Conservation (phyloP, 2,888 invertebrate species). For the Phalera bucephala region DNA sequence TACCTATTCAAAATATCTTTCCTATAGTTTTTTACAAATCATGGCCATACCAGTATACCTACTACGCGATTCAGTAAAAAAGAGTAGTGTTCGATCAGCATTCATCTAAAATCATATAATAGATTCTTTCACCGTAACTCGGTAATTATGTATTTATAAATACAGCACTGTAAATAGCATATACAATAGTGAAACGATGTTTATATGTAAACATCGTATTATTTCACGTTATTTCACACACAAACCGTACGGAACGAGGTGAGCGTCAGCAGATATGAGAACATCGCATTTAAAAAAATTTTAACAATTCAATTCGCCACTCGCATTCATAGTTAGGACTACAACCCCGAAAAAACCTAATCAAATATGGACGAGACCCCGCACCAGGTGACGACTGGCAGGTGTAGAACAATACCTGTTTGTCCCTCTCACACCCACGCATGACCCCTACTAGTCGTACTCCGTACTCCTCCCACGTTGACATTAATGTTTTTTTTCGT, state of each 20-base stretch:
- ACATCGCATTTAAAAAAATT: conserved; percentile 22
- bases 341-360: conserved; percentile 68
- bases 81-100: too few relatives aligned
- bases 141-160: neutral
- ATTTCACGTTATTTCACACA: neutral
- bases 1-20: too few relatives aligned
- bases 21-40: too few relatives aligned
- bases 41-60: too few relatives aligned
- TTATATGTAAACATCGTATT: too few relatives aligned
- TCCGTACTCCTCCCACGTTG: conserved; percentile 39
- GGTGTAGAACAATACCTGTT: conserved; percentile 65
- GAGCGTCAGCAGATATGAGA: neutral
- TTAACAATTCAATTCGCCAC: conserved; percentile 39
- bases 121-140: too few relatives aligned
- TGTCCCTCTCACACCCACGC: conserved; percentile 54
- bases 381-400: conserved; percentile 72
- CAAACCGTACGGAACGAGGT: neutral
- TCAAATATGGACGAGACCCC: conserved; percentile 71
- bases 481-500: conserved; percentile 61
- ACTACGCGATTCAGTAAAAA: too few relatives aligned
- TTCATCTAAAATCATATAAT: too few relatives aligned
- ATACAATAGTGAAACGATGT: too few relatives aligned
- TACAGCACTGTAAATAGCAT: neutral
- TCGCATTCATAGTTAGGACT: conserved; percentile 59
- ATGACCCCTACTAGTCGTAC: conserved; percentile 14